phyloP scores from a whole-genome alignment of 2,888 invertebrate genomes.

The Lasioglossum pauxillum region DNA sequence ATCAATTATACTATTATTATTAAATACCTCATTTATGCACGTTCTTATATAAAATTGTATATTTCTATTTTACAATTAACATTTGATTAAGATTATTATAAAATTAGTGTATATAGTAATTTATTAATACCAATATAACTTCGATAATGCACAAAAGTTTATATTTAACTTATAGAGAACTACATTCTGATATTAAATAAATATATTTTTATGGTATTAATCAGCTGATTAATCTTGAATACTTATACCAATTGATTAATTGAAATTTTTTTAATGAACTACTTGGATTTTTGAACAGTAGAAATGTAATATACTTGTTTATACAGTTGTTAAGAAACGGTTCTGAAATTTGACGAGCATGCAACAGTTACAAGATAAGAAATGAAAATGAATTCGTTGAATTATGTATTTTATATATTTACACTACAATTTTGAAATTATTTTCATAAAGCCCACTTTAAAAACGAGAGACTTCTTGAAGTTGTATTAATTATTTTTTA shows the following conservation, averaged over 20 bases:
- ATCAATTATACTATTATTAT: slow-evolving; percentile 12
- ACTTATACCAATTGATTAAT: background rate
- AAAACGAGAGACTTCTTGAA: background rate
- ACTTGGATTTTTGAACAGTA: background rate
- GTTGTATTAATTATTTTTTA: background rate
- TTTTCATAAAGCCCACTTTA: background rate
- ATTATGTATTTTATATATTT: background rate
- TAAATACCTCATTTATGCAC: slow-evolving; percentile 4
- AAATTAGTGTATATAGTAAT: slow-evolving; percentile 27
- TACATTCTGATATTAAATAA: slow-evolving; percentile 15
- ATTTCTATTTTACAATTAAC: slow-evolving; percentile 27
- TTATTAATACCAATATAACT: slow-evolving; percentile 25
- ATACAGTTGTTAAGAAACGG: background rate
- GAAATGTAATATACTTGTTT: slow-evolving; percentile 13
- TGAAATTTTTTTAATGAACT: background rate
- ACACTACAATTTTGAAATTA: background rate
- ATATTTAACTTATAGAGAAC: slow-evolving; percentile 22
- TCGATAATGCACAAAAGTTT: slow-evolving; percentile 1
- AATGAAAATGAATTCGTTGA: background rate
- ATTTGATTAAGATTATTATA: slow-evolving; percentile 17
- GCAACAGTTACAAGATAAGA: background rate
- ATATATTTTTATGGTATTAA: slow-evolving; percentile 11
- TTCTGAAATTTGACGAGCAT: background rate
- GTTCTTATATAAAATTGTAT: slow-evolving; percentile 17
- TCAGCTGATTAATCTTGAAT: slow-evolving; percentile 18